Conservation (phyloP, 2,797 vertebrate genomes). For the Lepilemur septentrionalis region DNA sequence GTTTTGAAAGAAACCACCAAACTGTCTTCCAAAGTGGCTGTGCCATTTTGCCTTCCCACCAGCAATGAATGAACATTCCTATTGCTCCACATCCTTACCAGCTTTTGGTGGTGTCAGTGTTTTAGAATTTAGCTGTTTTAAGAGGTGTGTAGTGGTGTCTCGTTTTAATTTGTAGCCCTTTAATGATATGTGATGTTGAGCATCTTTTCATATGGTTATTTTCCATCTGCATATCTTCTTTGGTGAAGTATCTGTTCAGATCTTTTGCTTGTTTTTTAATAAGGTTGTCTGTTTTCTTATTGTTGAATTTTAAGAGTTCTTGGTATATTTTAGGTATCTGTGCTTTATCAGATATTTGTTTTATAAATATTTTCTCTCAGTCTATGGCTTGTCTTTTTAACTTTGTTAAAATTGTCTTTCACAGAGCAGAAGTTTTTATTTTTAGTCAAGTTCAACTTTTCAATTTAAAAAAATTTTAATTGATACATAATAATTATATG, state of each 20-base stretch:
- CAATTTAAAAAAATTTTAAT: not conserved
- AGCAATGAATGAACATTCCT: not conserved
- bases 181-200: not conserved
- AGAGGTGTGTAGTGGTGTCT: not conserved
- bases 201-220: not conserved
- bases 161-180: not conserved
- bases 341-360: not conserved
- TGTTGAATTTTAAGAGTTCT: not conserved
- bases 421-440: not conserved
- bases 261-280: not conserved
- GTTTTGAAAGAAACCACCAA: not conserved
- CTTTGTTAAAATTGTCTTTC: constrained; percentile 3
- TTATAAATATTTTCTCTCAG: constrained; percentile 10
- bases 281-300: not conserved
- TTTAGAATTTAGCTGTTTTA: not conserved
- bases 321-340: not conserved
- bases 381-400: not conserved
- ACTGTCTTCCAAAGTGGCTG: not conserved
- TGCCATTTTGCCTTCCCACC: not conserved
- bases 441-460: not conserved
- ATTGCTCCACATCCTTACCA: not conserved
- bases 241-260: not conserved
- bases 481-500: not conserved
- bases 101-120: not conserved
- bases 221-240: not conserved